Evolutionary conservation across 2,113 vertebrate species (phyloP).

Genomic region (Brevimyrus niger): DNA sequence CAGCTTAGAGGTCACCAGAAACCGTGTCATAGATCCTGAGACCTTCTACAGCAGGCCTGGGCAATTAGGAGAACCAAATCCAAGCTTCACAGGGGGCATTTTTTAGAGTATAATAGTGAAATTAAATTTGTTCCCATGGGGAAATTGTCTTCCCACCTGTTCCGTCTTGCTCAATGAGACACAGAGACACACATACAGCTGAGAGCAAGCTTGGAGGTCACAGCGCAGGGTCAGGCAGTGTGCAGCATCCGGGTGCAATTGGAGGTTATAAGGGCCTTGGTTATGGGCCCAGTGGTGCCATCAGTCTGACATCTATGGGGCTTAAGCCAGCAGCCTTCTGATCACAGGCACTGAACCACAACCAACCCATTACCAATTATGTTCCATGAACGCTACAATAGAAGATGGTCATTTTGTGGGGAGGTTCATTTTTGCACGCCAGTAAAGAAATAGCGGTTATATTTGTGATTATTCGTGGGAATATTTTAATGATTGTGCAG

Average conservation of each 20-base stretch:
- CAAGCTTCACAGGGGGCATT: not conserved
- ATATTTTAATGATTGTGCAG: not conserved
- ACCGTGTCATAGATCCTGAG: not conserved
- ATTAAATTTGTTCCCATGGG: not conserved
- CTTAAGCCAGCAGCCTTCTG: not conserved
- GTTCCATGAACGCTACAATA: not conserved
- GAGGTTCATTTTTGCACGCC: not conserved
- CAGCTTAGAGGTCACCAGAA: not conserved
- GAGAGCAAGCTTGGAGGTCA: not conserved
- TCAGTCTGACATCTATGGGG: not conserved
- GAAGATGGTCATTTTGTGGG: not conserved
- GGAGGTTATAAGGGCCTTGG: not conserved
- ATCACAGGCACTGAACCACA: not conserved
- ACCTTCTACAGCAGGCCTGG: not conserved
- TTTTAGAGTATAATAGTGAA: not conserved
- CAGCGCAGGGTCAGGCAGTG: not conserved
- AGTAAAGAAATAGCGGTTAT: not conserved
- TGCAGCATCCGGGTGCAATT: not conserved
- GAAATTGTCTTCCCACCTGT: not conserved
- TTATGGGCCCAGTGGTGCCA: not conserved
- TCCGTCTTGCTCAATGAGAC: not conserved
- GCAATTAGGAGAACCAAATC: not conserved
- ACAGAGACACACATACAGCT: not conserved
- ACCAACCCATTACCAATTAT: not conserved
- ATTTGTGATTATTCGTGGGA: not conserved